A percentile compares a stretch with the other conserved stretches of the same genome.
Conservation (phyloP, 1,140 invertebrate genomes). For the Drosophila sp. region DNA sequence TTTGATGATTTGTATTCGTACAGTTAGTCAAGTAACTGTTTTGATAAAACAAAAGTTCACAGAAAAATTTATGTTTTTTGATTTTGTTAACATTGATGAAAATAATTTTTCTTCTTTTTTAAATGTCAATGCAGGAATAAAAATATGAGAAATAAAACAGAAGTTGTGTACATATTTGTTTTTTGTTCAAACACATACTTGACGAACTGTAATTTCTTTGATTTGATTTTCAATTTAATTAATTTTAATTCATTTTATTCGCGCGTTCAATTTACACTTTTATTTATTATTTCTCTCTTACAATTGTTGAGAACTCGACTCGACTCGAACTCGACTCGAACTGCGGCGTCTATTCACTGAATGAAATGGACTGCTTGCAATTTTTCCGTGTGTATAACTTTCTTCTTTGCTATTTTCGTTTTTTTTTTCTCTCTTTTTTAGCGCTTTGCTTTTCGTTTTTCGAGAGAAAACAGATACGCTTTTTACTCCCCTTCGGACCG, state of each 20-base stretch:
- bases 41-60: too few relatives aligned
- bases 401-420: slow-evolving; percentile 31
- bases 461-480: slow-evolving; percentile 48
- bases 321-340: slow-evolving; percentile 33
- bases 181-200: too few relatives aligned
- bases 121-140: too few relatives aligned
- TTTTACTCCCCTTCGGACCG: slow-evolving; percentile 48
- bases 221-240: slow-evolving; percentile 20
- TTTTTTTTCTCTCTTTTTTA: too few relatives aligned
- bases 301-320: slow-evolving; percentile 23
- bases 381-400: slow-evolving; percentile 83
- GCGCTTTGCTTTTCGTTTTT: slow-evolving; percentile 6
- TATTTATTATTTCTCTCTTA: neutral
- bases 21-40: too few relatives aligned
- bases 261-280: too few relatives aligned
- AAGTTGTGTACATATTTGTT: too few relatives aligned
- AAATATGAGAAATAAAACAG: too few relatives aligned
- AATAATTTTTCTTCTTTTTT: too few relatives aligned
- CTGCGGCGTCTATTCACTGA: slow-evolving; percentile 71
- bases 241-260: slow-evolving; percentile 27
- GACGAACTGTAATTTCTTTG: neutral
- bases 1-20: slow-evolving; percentile 12
- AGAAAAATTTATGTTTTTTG: too few relatives aligned
- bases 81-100: too few relatives aligned
- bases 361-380: slow-evolving; percentile 64